Evolutionary conservation across 2,797 vertebrate species (phyloP).

Genomic region (Knipowitschia caucasica): DNA sequence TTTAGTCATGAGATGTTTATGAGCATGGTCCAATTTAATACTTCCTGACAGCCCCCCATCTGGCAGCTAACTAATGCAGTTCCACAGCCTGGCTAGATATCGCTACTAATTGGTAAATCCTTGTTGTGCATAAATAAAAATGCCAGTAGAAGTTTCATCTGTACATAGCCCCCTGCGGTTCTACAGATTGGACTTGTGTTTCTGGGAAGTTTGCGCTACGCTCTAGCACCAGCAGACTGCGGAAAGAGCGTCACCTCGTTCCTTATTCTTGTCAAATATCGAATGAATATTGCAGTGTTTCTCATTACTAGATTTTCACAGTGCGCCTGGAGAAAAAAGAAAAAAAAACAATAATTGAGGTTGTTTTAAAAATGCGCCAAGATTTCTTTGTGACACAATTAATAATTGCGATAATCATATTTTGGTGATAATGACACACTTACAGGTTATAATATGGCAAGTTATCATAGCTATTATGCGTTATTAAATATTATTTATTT

Average conservation of each 20-base stretch:
- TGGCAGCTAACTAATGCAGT: conserved; percentile 7
- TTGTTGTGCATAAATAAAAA: background rate
- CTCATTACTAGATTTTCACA: background rate
- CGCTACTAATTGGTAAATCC: conserved; percentile 8
- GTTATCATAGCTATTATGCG: too few relatives aligned
- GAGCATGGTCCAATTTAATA: background rate
- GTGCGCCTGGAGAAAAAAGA: background rate
- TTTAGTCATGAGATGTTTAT: background rate
- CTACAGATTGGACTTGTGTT: conserved; percentile 2
- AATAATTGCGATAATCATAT: too few relatives aligned
- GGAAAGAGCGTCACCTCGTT: background rate
- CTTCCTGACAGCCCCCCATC: conserved; percentile 8
- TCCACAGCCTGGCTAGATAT: conserved; percentile 8
- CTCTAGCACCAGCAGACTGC: background rate
- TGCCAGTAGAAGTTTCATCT: conserved; percentile 1
- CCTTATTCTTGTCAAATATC: background rate
- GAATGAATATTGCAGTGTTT: background rate
- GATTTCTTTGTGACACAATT: background rate
- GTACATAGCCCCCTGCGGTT: background rate
- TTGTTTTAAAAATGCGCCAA: background rate
- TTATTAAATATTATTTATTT: too few relatives aligned
- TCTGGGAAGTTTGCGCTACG: background rate
- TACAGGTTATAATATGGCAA: too few relatives aligned
- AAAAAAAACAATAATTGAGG: background rate
- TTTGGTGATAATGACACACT: too few relatives aligned